Evolutionary conservation across 2,797 vertebrate genomes (phyloP).

Genomic region (Lutra lutra): DNA sequence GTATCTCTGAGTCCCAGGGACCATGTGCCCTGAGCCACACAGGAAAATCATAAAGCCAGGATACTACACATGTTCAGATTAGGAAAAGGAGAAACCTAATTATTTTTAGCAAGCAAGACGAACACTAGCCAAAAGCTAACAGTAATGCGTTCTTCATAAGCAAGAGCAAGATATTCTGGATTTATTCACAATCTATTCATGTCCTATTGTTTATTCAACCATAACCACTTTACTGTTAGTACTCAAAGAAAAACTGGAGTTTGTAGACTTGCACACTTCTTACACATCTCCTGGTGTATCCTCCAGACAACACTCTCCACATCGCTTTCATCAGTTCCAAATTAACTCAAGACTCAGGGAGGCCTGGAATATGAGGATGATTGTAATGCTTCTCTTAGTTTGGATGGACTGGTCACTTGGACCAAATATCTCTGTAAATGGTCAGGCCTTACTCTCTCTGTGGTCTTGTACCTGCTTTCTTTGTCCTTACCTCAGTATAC

Average conservation of each 20-base stretch:
- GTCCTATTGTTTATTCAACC: neutral
- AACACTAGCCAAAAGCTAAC: neutral
- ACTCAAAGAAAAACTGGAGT: neutral
- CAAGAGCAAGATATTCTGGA: neutral
- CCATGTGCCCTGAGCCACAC: neutral
- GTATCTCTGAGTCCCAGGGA: neutral
- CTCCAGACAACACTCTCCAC: neutral
- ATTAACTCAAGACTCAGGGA: accelerated
- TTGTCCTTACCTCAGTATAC: neutral
- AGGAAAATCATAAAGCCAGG: too few relatives aligned
- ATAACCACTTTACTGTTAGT: neutral
- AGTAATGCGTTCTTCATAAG: neutral
- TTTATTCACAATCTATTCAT: neutral
- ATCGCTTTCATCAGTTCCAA: accelerated
- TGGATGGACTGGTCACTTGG: neutral
- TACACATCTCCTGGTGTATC: neutral
- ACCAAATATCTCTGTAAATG: neutral
- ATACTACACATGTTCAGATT: accelerated
- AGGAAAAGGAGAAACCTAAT: neutral
- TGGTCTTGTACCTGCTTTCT: accelerated
- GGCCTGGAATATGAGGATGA: neutral
- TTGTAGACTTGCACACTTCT: neutral
- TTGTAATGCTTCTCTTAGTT: neutral
- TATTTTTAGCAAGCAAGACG: too few relatives aligned
- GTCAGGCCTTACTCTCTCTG: neutral